phyloP scores from a whole-genome alignment of 2,888 invertebrate species.

The Ypsolopha sequella region DNA sequence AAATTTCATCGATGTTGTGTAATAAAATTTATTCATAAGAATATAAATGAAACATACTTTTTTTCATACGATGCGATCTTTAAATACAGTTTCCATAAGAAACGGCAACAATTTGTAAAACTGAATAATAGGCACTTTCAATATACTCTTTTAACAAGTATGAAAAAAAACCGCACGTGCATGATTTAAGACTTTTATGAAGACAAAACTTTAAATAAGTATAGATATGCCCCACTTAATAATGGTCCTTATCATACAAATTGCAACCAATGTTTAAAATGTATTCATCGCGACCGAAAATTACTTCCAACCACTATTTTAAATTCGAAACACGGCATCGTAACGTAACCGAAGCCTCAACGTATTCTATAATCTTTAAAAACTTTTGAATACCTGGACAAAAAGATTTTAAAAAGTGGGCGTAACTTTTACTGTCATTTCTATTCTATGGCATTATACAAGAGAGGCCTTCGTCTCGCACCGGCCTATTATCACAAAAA shows the following conservation, averaged over 20 bases:
- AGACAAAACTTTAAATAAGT: too few species aligned
- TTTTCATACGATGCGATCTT: too few species aligned
- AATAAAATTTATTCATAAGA: background rate
- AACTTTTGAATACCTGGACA: constrained; percentile 49
- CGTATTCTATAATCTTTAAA: constrained; percentile 63
- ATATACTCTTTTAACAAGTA: too few species aligned
- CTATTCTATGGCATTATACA: constrained; percentile 41
- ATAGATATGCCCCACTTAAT: too few species aligned
- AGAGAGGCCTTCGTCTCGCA: constrained; percentile 41
- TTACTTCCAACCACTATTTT: background rate
- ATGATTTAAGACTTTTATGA: too few species aligned
- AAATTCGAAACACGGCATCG: constrained; percentile 6
- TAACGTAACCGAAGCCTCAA: constrained; percentile 31
- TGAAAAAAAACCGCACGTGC: too few species aligned
- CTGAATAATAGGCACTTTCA: too few species aligned
- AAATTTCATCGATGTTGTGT: background rate
- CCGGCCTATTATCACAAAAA: constrained; percentile 47
- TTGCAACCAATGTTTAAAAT: background rate
- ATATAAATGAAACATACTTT: too few species aligned
- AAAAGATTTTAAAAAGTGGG: constrained; percentile 65
- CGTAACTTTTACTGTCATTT: constrained; percentile 64
- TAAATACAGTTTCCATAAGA: too few species aligned
- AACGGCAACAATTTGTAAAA: too few species aligned
- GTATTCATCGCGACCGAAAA: background rate
- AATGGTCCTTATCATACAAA: background rate